Evolutionary conservation across 2,888 invertebrate species (phyloP).

Genomic region (Pristionchus exspectatus): DNA sequence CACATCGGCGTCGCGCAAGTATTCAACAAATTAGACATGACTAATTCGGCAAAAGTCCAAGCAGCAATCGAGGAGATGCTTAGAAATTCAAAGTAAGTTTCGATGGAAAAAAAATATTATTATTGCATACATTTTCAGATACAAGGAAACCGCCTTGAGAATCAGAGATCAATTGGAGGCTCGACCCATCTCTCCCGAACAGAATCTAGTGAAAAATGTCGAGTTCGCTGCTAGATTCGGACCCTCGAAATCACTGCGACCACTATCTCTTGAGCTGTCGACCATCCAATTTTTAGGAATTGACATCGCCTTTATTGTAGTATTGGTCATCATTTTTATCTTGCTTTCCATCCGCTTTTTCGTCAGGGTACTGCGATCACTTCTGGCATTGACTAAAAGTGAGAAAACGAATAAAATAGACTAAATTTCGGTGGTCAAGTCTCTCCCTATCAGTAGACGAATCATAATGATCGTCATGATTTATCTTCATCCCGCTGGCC

Average conservation of each 20-base stretch:
- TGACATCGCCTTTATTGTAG: not conserved
- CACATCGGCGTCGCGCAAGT: slow-evolving; percentile 20
- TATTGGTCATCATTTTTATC: not conserved
- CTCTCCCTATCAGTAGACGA: too few relatives aligned
- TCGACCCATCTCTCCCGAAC: not conserved
- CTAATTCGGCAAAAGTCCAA: not conserved
- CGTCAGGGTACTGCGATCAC: too few relatives aligned
- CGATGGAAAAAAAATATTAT: not conserved
- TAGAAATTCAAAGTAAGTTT: not conserved
- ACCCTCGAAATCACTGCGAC: not conserved
- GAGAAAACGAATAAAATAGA: too few relatives aligned
- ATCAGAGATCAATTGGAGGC: not conserved
- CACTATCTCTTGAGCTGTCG: not conserved
- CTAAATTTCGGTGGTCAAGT: too few relatives aligned
- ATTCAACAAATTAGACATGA: slow-evolving; percentile 18
- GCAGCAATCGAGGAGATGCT: not conserved
- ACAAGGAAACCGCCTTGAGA: not conserved
- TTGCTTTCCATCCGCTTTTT: too few relatives aligned
- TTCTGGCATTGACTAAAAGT: too few relatives aligned
- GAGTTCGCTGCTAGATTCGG: slow-evolving; percentile 20
- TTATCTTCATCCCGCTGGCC: too few relatives aligned
- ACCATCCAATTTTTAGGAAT: slow-evolving; percentile 17
- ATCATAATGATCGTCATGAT: too few relatives aligned
- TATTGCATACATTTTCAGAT: not conserved
- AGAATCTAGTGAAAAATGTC: slow-evolving; percentile 9